Base-by-base conservation (phyloP, 2,888 invertebrate genomes). In the Synergus laeviventris region DNA sequence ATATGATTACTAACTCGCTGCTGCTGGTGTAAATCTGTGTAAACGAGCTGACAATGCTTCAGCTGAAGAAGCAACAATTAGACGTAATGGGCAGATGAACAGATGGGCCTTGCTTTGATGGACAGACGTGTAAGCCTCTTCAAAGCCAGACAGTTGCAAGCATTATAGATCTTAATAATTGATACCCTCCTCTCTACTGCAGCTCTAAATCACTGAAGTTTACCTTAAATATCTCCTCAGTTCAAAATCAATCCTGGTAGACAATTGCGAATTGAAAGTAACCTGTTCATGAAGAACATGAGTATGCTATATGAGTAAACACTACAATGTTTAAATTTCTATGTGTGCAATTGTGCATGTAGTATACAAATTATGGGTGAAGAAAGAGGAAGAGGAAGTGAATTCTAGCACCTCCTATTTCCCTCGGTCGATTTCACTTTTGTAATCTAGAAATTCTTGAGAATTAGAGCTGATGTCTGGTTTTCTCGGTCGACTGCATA, bases 1-100 rank as follows among this genome's bases (percentile, higher is more conserved):
- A 84, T 83, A 81, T 82, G 83, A 84, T 84, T 81, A 81, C 79
- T 36, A 80, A 80, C 77, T 80, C 78, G 79, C 78, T 73, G 79
- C 81, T 81, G 49, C 49, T 77, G 73, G 76, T 78, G 78, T 74
- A 81, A 79, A 78, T 78, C 79, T 61, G 76, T 82, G 82, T 82
- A 84, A 82, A 81, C 79, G 78, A 81, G 76, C 79, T 79, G 81
- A 81, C 82, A 81, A 83, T 80, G 77, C 74, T 64, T 31, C 60
- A 76, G 56, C 42, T 24, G 45, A 54, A 60, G 39, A 74, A 77
- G 74, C 42, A 73, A 76, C 60, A 75, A 78, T 78, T 78, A 64
- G 8, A 38, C 39, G 14, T 39, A 39, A 64, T 64, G 21, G 24
- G 9, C 12, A 56, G 21, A 56, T 49, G n/a, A 2, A 8, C n/a